These are phyloP conservation scores for Drosophila yooni DNA, from an alignment of 2,888 invertebrate species.

Conservation along the genomic window DNA sequence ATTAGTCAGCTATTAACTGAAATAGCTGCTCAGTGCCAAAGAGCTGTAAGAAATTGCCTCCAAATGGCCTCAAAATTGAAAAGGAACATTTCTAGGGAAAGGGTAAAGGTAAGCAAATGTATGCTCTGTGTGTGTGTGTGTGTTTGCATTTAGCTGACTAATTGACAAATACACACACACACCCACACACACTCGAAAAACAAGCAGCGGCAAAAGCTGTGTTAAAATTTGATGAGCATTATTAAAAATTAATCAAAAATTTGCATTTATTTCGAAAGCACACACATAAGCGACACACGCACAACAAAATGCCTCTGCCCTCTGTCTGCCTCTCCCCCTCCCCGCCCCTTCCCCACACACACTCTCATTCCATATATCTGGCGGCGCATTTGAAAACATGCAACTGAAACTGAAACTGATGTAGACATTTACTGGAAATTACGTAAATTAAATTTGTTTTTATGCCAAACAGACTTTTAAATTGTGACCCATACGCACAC, in stretches of 20 bases:
- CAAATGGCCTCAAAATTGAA: conserved; percentile 8
- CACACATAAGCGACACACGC: conserved; percentile 11
- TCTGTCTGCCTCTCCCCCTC: neutral
- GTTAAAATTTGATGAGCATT: conserved; percentile 70
- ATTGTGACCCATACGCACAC: conserved; percentile 36
- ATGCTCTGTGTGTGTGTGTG: neutral
- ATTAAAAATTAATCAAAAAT: conserved; percentile 80
- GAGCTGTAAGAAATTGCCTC: conserved; percentile 9
- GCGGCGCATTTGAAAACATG: conserved; percentile 58
- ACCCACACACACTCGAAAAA: conserved; percentile 4
- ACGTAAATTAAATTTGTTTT: conserved; percentile 82
- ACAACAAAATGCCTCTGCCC: conserved; percentile 1
- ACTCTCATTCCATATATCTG: neutral
- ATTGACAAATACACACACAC: conserved; percentile 30
- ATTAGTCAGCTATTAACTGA: neutral
- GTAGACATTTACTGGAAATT: conserved; percentile 80
- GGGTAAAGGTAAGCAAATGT: conserved; percentile 2
- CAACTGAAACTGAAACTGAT: conserved; percentile 74
- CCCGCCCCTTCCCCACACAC: neutral
- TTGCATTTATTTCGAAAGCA: conserved; percentile 61
- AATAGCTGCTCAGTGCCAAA: neutral
- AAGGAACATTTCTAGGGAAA: neutral
- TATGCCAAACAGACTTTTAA: conserved; percentile 73
- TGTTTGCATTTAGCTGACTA: conserved; percentile 37
- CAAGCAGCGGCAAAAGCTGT: conserved; percentile 29